A percentile compares a stretch with the other conserved stretches of the same genome.
Conservation (phyloP, 2,797 vertebrate species). For the Oreonectes daqikongensis region DNA sequence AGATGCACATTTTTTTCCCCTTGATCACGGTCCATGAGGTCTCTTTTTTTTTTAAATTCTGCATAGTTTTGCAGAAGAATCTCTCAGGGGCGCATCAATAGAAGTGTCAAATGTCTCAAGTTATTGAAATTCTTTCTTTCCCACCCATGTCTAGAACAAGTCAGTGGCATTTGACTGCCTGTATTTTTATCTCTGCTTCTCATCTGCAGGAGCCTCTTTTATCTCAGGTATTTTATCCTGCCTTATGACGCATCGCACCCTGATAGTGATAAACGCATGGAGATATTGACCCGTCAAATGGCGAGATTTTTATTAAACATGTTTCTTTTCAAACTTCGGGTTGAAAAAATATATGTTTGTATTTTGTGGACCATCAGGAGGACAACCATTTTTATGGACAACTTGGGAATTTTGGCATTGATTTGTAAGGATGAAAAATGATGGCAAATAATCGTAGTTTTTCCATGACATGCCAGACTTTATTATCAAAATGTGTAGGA, state of each 20-base stretch:
- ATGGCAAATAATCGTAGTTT: no score
- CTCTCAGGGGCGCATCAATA: constrained; percentile 59
- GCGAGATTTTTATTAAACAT: neutral
- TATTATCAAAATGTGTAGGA: neutral
- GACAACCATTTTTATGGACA: neutral
- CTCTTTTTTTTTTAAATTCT: neutral
- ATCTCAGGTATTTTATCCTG: constrained; percentile 33
- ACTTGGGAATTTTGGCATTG: neutral
- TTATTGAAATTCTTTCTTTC: constrained; percentile 65
- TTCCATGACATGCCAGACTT: no score
- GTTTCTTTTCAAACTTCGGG: neutral
- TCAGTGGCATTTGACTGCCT: constrained; percentile 21
- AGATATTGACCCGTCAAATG: neutral
- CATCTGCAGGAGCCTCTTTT: constrained; percentile 46
- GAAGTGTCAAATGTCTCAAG: constrained; percentile 64
- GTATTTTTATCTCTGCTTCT: constrained; percentile 35
- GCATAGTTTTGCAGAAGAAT: constrained; percentile 27
- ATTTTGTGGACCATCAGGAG: neutral
- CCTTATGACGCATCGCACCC: neutral
- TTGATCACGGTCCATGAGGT: constrained; percentile 3
- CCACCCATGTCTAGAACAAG: constrained; percentile 39
- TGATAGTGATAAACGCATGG: constrained; percentile 7
- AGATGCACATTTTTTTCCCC: constrained; percentile 26
- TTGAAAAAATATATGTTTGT: neutral
- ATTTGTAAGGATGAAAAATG: neutral